phyloP scores from a whole-genome alignment of 35 echinoderm and acorn worm genomes.

The Stichopus chloronotus region DNA sequence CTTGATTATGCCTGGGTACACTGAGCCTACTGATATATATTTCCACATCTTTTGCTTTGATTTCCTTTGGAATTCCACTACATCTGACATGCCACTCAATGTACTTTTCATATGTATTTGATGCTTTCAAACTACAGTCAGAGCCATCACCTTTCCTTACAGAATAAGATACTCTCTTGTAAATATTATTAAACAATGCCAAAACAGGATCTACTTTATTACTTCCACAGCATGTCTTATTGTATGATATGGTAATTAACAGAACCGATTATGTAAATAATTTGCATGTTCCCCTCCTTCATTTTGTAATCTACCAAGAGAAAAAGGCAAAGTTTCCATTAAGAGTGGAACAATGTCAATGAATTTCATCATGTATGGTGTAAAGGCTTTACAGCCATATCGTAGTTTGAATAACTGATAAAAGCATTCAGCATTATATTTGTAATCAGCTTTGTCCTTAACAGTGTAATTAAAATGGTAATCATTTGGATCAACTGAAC shows the following conservation, averaged over 20 bases:
- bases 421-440: too few species aligned
- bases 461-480: conserved; percentile 12
- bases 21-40: neutral
- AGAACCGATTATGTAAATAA: neutral
- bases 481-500: neutral
- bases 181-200: conserved; percentile 13
- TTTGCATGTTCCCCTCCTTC: neutral
- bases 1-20: neutral
- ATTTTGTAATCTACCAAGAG: too few species aligned
- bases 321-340: too few species aligned
- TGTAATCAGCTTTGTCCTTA: conserved; percentile 4
- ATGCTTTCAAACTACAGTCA: neutral
- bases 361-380: too few species aligned
- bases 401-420: too few species aligned
- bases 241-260: neutral
- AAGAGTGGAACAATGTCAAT: too few species aligned
- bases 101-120: neutral
- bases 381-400: too few species aligned
- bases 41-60: conserved; percentile 15
- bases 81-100: neutral
- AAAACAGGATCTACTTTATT: neutral
- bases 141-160: neutral
- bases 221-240: conserved; percentile 1
- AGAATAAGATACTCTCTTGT: neutral
- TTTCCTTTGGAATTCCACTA: conserved; percentile 6